Percentiles rank a stretch among this genome's conserved stretches.
phyloP scores from a whole-genome alignment of 2,797 vertebrate genomes.

The Staurois parvus region DNA sequence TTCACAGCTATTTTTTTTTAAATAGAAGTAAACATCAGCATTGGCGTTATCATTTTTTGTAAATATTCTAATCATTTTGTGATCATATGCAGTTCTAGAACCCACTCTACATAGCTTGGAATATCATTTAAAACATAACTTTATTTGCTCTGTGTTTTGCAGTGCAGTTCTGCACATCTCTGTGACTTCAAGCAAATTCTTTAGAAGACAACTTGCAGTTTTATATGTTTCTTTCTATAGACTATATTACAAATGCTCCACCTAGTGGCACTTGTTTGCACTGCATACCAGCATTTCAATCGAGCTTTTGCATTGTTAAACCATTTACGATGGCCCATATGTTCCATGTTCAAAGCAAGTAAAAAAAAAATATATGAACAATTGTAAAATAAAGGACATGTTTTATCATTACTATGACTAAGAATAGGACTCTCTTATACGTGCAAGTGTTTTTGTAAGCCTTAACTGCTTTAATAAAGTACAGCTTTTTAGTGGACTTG shows the following conservation, averaged over 20 bases:
- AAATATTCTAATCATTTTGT: no score
- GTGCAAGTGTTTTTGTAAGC: no score
- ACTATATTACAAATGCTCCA: constrained; percentile 43
- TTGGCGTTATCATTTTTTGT: no score
- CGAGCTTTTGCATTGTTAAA: background rate
- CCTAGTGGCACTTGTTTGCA: constrained; percentile 24
- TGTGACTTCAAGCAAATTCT: constrained; percentile 1
- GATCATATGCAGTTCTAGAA: no score
- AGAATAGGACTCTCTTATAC: background rate
- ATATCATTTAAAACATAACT: background rate
- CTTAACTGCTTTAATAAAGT: background rate
- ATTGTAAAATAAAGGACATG: background rate
- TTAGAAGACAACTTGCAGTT: background rate
- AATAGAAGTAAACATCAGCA: no score
- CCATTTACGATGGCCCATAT: background rate
- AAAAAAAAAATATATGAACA: background rate
- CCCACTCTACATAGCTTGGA: no score
- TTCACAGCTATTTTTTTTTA: no score
- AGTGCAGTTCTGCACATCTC: background rate
- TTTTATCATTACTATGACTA: background rate
- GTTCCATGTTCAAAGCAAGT: background rate
- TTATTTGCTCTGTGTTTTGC: background rate
- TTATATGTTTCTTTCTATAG: background rate
- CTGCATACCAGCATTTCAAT: background rate
- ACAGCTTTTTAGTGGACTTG: no score